Evolutionary conservation across 2,113 vertebrate species (phyloP).

Genomic region (Thamnophis sirtalis): DNA sequence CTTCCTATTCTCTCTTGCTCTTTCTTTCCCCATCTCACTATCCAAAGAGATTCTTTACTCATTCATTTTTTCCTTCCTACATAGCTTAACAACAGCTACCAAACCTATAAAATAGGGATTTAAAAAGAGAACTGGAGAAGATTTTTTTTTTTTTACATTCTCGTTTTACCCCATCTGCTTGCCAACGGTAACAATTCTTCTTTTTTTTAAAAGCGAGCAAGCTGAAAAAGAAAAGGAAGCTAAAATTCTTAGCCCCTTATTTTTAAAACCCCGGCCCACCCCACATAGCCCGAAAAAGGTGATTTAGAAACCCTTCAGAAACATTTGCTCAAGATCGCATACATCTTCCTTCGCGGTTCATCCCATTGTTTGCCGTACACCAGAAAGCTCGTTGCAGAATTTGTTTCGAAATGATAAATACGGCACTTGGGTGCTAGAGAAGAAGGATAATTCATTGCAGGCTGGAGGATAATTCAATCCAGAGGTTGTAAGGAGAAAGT

Average conservation of each 20-base stretch:
- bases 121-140: not conserved
- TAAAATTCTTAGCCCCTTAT: not conserved
- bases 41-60: not conserved
- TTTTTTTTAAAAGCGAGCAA: not conserved
- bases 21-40: not conserved
- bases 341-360: slow-evolving; percentile 38
- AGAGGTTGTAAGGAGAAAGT: slow-evolving; percentile 51
- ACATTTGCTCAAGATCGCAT: slow-evolving; percentile 46
- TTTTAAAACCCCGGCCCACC: slow-evolving; percentile 39
- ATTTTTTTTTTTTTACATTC: too few relatives aligned
- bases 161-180: not conserved
- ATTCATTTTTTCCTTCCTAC: not conserved
- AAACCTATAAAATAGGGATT: not conserved
- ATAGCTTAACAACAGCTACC: not conserved
- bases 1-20: too few relatives aligned
- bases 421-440: slow-evolving; percentile 47
- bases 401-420: slow-evolving; percentile 59
- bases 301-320: slow-evolving; percentile 61
- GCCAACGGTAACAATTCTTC: not conserved
- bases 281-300: slow-evolving; percentile 47
- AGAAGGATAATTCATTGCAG: slow-evolving; percentile 61
- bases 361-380: slow-evolving; percentile 53
- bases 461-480: slow-evolving; percentile 62
- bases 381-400: slow-evolving; percentile 56
- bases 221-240: not conserved